Percentiles rank a stretch among this genome's conserved stretches.
phyloP scores from a whole-genome alignment of 2,888 invertebrate genomes.

The Amblyteles armatorius region DNA sequence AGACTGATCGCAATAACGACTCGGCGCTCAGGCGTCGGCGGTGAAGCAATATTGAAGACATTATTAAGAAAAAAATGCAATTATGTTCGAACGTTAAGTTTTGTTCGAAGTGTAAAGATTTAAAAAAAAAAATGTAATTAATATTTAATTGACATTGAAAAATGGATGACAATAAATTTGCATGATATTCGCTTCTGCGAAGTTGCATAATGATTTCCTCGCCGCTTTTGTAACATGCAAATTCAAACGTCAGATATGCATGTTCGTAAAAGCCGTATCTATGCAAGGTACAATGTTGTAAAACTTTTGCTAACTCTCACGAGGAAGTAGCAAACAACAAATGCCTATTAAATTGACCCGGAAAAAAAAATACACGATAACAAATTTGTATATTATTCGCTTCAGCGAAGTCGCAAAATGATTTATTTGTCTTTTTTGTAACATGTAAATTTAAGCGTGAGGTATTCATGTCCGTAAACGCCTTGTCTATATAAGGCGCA shows the following conservation, averaged over 20 bases:
- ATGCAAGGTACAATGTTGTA: too few relatives aligned
- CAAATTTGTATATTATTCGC: too few relatives aligned
- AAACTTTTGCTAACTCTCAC: too few relatives aligned
- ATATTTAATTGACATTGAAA: neutral
- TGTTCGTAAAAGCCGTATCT: too few relatives aligned
- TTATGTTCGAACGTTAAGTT: neutral
- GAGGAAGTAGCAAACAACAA: too few relatives aligned
- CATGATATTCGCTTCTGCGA: neutral
- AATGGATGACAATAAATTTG: neutral
- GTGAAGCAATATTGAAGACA: slow-evolving; percentile 1
- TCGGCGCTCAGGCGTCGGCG: neutral
- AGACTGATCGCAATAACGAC: neutral
- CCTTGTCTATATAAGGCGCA: neutral
- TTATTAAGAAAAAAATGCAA: neutral
- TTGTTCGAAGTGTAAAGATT: neutral
- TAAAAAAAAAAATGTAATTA: neutral
- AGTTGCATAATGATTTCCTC: neutral
- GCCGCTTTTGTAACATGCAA: neutral
- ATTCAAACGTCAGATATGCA: too few relatives aligned
- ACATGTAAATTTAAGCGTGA: neutral
- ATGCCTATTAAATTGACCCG: too few relatives aligned
- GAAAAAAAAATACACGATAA: too few relatives aligned
- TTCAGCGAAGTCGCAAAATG: neutral
- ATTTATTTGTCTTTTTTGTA: neutral
- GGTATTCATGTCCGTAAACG: neutral